Conservation (phyloP, 1,140 invertebrate species). For the Eueides isabella region DNA sequence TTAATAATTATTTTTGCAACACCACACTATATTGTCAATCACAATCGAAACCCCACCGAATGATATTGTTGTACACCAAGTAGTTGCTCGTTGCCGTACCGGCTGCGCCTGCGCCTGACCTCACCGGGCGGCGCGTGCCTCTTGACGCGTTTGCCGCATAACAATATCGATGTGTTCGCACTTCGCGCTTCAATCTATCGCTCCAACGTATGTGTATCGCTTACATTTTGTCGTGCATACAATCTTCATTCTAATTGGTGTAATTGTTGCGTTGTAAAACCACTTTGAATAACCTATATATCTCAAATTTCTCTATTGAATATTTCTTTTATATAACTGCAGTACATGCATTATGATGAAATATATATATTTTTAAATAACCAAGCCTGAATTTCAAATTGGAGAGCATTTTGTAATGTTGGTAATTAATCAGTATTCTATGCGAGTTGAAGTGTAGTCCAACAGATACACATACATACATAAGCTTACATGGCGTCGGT, state of each 20-base stretch:
- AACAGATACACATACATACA: slow-evolving; percentile 8
- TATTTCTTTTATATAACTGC: not conserved
- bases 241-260: not conserved
- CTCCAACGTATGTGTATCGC: not conserved
- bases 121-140: slow-evolving; percentile 62
- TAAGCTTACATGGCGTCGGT: slow-evolving; percentile 13
- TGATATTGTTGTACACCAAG: slow-evolving; percentile 29
- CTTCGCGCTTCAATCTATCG: slow-evolving; percentile 26
- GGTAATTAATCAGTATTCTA: slow-evolving; percentile 10
- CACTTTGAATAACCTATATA: not conserved
- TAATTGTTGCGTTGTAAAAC: not conserved
- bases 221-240: not conserved
- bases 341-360: not conserved
- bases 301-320: not conserved
- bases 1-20: not conserved
- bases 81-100: slow-evolving; percentile 19
- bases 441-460: slow-evolving; percentile 5
- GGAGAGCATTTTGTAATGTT: not conserved
- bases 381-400: not conserved
- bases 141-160: slow-evolving; percentile 53
- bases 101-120: slow-evolving; percentile 41
- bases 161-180: slow-evolving; percentile 56
- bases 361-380: not conserved
- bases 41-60: slow-evolving; percentile 27
- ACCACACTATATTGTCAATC: slow-evolving; percentile 15